Evolutionary conservation across 2,797 vertebrate genomes (phyloP).

Genomic region (Apodemus agrarius): DNA sequence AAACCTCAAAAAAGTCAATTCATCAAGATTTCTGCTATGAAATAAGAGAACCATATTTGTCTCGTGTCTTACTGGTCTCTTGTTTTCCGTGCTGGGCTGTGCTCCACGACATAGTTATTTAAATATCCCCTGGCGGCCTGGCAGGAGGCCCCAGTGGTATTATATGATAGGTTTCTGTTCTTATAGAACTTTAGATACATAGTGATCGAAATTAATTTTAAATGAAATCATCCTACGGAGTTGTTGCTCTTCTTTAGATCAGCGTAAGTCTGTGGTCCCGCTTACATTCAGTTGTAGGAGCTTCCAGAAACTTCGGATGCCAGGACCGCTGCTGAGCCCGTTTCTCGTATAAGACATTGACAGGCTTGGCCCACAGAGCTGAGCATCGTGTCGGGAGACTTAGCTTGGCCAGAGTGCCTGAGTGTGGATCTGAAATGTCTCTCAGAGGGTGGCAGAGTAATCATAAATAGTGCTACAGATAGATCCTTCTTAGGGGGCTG

Average conservation of each 20-base stretch:
- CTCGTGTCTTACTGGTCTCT: background rate
- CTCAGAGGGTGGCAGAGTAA: background rate
- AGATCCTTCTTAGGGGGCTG: conserved; percentile 44
- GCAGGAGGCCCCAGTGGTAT: background rate
- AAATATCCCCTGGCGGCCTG: background rate
- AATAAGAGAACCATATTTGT: background rate
- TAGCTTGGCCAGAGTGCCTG: background rate
- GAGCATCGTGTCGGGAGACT: background rate
- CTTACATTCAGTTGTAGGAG: background rate
- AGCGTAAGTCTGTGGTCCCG: background rate
- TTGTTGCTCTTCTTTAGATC: background rate
- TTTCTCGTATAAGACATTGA: conserved; percentile 37
- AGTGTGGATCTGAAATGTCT: conserved; percentile 26
- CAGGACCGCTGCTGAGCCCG: background rate
- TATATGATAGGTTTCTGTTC: background rate
- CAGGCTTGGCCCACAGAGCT: background rate
- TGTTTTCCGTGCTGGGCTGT: background rate
- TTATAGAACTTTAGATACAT: conserved; percentile 35
- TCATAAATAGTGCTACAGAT: conserved; percentile 40
- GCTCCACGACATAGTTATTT: background rate
- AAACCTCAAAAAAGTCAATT: background rate
- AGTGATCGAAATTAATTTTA: conserved; percentile 27
- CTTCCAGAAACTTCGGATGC: background rate
- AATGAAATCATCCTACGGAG: background rate
- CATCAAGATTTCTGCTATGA: background rate